phyloP scores from a whole-genome alignment of 2,797 vertebrate species.

The Pyrocephalus nanus region DNA sequence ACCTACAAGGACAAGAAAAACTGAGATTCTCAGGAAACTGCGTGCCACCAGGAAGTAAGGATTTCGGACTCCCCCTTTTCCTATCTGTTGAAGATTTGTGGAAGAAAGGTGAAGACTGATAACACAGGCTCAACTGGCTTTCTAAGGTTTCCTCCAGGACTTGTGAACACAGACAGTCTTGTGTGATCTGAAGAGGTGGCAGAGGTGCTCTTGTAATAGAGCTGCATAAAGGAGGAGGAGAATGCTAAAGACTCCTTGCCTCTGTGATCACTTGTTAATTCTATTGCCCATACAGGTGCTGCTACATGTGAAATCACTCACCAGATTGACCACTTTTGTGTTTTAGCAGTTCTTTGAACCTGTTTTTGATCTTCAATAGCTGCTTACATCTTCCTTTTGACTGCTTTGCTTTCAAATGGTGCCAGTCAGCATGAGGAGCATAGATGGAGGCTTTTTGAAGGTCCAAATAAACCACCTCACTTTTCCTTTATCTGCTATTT shows the following conservation, averaged over 20 bases:
- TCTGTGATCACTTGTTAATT: slow-evolving; percentile 39
- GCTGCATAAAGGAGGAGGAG: background rate
- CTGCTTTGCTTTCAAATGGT: slow-evolving; percentile 34
- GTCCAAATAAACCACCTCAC: background rate
- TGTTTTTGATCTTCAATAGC: slow-evolving; percentile 46
- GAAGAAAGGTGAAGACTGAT: background rate
- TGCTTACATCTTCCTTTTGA: slow-evolving; percentile 50
- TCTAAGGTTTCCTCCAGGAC: background rate
- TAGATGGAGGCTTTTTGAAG: slow-evolving; percentile 21
- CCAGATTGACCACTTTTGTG: slow-evolving; percentile 30
- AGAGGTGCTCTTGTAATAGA: background rate
- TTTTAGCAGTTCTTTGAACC: slow-evolving; percentile 42
- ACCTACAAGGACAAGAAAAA: background rate
- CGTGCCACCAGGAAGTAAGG: background rate
- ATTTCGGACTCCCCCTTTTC: background rate
- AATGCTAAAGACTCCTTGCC: background rate
- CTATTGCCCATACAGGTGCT: slow-evolving; percentile 6
- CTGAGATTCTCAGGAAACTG: background rate
- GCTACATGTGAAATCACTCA: slow-evolving; percentile 21
- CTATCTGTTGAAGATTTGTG: background rate
- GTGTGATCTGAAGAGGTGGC: background rate
- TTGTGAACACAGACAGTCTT: background rate
- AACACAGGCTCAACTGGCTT: background rate
- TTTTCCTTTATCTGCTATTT: slow-evolving; percentile 51
- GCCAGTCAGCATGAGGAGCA: slow-evolving; percentile 12